Evolutionary conservation across 2,888 invertebrate species (phyloP), one percentile per base, ranked within the genome.

Genomic region (Panopea generosa): DNA sequence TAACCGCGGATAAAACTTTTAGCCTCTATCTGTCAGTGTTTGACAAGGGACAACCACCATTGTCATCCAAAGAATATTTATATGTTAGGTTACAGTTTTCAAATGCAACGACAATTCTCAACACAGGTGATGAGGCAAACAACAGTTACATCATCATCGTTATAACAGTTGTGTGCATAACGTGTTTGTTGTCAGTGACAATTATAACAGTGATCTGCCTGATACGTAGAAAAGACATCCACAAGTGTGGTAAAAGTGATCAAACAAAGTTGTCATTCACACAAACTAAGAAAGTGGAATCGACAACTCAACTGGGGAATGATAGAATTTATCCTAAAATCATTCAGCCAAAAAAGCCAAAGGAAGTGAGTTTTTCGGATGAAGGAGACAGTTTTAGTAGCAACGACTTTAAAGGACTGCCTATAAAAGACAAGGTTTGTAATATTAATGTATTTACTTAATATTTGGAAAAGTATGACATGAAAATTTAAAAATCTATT

Each of bases 131-230:
- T n/a, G 65, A 60, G 7, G 63, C 73, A 14, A 72, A 66, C 16
- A 75, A 75, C 18, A 83, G 81, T 38, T 82, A 83, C 27, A 65
- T 84, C 9, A 76, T 84, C 18, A 85, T 85, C 49, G 80, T 82
- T 0, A 82, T 85, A 9, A 79, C 79, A 11, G 82, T 85, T 18
- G 79, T 85, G 11, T 81, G 81, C 61, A 79, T 83, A 26, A 85
- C 85, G 9, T 71, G 83, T n/a, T 65, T 85, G 0, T 55, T 78
- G 4, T 84, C 85, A 1, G 65, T 82, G 1, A 84, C 76, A 24
- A 79, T 85, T 18, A 82, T 85, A n/a, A 77, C 79, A 0, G 77
- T 84, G 16, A 85, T 85, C 22, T 82, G 82, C 43, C 72, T 84
- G 22, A 68, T 85, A 9, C 67, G 79, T 16, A 61, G 74, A 16